These are phyloP conservation scores for Cecropterus lyciades DNA, from an alignment of 1,140 invertebrate genomes.

Conservation along the genomic window DNA sequence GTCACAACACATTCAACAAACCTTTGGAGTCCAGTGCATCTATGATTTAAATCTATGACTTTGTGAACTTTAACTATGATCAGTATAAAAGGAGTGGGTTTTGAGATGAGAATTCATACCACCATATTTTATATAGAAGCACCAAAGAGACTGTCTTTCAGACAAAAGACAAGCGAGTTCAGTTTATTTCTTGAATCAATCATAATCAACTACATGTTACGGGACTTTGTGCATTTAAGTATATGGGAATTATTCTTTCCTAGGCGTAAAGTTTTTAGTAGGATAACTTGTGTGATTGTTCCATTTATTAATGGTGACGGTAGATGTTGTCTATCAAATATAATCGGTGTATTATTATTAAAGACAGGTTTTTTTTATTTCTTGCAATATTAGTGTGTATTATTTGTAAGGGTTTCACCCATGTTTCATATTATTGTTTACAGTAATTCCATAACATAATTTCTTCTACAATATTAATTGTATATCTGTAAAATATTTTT, in stretches of 20 bases:
- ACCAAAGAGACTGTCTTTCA: too few relatives aligned
- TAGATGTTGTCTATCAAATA: conserved; percentile 2
- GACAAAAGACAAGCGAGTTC: too few relatives aligned
- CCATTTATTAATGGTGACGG: background rate
- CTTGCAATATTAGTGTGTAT: conserved; percentile 3
- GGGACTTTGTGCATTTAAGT: conserved; percentile 12
- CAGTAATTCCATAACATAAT: conserved; percentile 9
- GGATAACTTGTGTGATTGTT: background rate
- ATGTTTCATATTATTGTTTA: background rate
- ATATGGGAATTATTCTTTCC: background rate
- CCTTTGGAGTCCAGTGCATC: too few relatives aligned
- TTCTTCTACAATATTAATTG: conserved; percentile 9
- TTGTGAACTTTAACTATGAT: too few relatives aligned
- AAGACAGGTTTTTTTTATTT: background rate
- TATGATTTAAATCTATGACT: too few relatives aligned
- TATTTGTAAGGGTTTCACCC: background rate
- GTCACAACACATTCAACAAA: too few relatives aligned
- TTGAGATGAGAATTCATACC: too few relatives aligned
- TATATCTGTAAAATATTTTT: conserved; percentile 21
- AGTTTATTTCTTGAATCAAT: too few relatives aligned
- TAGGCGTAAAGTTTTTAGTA: conserved; percentile 6
- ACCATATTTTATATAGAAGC: too few relatives aligned
- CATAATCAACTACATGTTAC: too few relatives aligned
- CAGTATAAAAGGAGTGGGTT: too few relatives aligned
- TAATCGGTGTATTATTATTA: background rate